These are phyloP conservation scores for Thripadectes ignobilis DNA, from an alignment of 2,797 vertebrate species.

Conservation along the genomic window DNA sequence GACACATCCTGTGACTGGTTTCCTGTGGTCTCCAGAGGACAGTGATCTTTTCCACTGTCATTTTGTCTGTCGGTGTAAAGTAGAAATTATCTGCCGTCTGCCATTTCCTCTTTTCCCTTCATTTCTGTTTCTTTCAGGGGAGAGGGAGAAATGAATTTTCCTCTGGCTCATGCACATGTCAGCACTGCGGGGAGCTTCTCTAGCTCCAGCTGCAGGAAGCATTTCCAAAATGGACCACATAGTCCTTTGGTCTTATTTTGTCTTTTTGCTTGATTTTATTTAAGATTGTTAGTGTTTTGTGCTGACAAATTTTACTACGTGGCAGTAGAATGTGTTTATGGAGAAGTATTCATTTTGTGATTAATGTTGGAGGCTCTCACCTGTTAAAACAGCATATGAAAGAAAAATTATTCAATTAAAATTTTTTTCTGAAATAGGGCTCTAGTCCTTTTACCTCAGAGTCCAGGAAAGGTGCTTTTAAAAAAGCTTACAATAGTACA, in stretches of 20 bases:
- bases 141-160: not conserved
- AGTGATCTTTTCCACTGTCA: constrained; percentile 43
- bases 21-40: constrained; percentile 1
- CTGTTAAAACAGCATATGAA: constrained; percentile 1
- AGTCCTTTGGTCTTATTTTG: not conserved
- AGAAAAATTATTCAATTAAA: not conserved
- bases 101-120: constrained; percentile 46
- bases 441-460: not conserved
- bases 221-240: not conserved
- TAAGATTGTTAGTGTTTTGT: not conserved
- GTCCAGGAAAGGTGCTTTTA: not conserved
- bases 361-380: not conserved
- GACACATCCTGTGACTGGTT: constrained; percentile 21
- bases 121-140: not conserved
- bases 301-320: not conserved
- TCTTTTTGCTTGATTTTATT: not conserved
- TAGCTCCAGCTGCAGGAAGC: not conserved
- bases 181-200: not conserved
- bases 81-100: constrained; percentile 12
- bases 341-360: not conserved
- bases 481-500: not conserved
- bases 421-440: not conserved
- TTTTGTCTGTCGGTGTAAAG: not conserved
- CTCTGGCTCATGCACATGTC: not conserved
- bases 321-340: not conserved